Base-by-base conservation (phyloP, 2,888 invertebrate genomes). In the Serripes groenlandicus region DNA sequence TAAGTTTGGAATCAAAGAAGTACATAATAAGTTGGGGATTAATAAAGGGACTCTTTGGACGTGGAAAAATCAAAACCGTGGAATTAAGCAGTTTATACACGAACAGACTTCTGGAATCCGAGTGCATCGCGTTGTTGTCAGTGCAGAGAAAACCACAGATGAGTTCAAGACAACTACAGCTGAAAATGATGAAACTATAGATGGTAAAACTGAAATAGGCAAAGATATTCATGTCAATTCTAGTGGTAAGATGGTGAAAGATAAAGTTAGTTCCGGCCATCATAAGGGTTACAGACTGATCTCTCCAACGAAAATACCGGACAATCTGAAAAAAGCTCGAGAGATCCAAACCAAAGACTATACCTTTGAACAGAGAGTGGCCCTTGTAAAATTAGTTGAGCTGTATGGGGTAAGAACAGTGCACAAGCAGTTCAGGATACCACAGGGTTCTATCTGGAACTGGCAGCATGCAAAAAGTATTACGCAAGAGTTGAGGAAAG, bases 371-470 rank as follows among this genome's bases (percentile, higher is more conserved):
- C 86, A 86, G 69, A 66, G 75, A 69, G 76, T 86, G n/a, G 86
- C 86, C 0, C 76, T 86, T 49, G 78, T 86, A 1, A 83, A 83
- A 56, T 58, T 86, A 4, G 86, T 86, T 18, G 81, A 86, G 21
- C 56, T 86, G n/a, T 86, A 86, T 78, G 86, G 86, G 26, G 86
- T 86, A 2, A 68, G 86, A 35, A 83, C 83, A 18, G 70, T 86
- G 4, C 86, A 86, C 30, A 86, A 86, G 54, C 86, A 86, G 64
- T 86, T 86, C 56, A 56, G 75, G 4, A 81, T 86, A 56, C 78
- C 83, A 23, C 35, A 78, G 11, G 81, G 78, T 18, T 83, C 78
- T 0, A 86, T 86, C 26, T 86, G 86, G 86, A 86, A 83, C 42
- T 86, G 86, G 86, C 86, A 86, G 68, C 78, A 86, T 66, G 56